Evolutionary conservation across 2,888 invertebrate genomes (phyloP), one percentile per base, ranked within the genome.

Genomic region (Priapulus caudatus): DNA sequence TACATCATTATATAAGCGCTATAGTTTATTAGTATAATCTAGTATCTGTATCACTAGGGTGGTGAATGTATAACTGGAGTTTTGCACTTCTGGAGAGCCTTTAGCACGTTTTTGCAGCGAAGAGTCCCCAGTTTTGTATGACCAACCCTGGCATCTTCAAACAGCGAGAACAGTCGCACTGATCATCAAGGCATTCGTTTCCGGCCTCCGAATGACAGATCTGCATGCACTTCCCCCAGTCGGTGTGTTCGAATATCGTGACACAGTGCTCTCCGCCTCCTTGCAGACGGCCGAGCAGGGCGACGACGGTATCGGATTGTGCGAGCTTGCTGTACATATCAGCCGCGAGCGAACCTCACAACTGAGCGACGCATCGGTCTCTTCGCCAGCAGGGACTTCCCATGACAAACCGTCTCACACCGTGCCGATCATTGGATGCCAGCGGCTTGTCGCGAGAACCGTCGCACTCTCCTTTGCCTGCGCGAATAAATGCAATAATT

Each of bases 391-490:
- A 90, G 72, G 0, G 82, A 80, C 68, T 89, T 89, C 0, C 82
- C 70, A 89, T 74, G 2, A 83, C 81, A 20, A n/a, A n/a, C n/a
- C n/a, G n/a, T 64, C 62, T 4, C 54, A 69, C 4, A 59, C 56
- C 45, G 65, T 65, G 18, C 58, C 63, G 48, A 67, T n/a, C n/a
- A 64, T 63, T 77, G 68, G 61, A 76, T 69, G 33, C 66, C 65
- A 33, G 65, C 59, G 67, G 79, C 64, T 78, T 87, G 47, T 4
- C 86, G 89, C 43, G 90, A 74, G 63, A 85, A 82, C 0, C 92
- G 0, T 93, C 93, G 65, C 89, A 93, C 63, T 89, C 86, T 1
- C 93, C 91, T 20, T 89, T 83, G 18, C 91, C 86, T 82, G 60
- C 16, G 63, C 58, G 10, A 24, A 53, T 45, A 23, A 15, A 43